Evolutionary conservation across 1,140 invertebrate genomes (phyloP).

Genomic region (Chlorops oryzae): DNA sequence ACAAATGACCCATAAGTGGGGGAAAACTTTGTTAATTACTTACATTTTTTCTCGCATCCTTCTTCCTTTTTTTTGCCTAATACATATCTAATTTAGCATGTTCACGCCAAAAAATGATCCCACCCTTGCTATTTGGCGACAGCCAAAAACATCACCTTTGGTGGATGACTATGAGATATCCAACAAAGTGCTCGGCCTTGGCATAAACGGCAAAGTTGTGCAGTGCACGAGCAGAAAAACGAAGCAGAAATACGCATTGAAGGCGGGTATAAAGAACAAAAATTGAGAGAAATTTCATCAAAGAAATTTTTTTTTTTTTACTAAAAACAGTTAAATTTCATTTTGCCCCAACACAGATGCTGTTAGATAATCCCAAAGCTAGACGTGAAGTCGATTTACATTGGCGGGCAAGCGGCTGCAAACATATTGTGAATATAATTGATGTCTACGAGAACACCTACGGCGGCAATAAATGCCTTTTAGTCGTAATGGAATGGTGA

Average conservation of each 20-base stretch:
- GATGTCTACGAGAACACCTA: slow-evolving; percentile 97
- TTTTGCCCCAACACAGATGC: slow-evolving; percentile 58
- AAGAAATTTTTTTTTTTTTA: neutral
- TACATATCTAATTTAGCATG: too few relatives aligned
- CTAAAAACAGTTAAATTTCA: neutral
- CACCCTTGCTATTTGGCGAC: too few relatives aligned
- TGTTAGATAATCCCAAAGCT: slow-evolving; percentile 87
- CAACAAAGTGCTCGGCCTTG: slow-evolving; percentile 90
- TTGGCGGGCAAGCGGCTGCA: slow-evolving; percentile 83
- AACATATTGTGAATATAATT: slow-evolving; percentile 87
- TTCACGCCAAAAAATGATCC: too few relatives aligned
- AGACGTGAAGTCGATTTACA: slow-evolving; percentile 93
- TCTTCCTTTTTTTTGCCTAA: too few relatives aligned
- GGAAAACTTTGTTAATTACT: too few relatives aligned
- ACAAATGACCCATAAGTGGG: too few relatives aligned
- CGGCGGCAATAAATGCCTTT: slow-evolving; percentile 79
- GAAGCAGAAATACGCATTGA: slow-evolving; percentile 77
- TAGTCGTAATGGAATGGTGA: slow-evolving; percentile 97
- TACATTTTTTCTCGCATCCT: too few relatives aligned
- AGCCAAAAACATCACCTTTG: slow-evolving; percentile 71
- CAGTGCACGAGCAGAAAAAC: slow-evolving; percentile 64
- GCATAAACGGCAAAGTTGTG: slow-evolving; percentile 94
- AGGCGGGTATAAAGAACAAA: slow-evolving; percentile 54
- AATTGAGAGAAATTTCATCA: neutral
- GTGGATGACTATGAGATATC: slow-evolving; percentile 91